phyloP scores from a whole-genome alignment of 2,113 vertebrate genomes.

The Copsychus sechellarum region DNA sequence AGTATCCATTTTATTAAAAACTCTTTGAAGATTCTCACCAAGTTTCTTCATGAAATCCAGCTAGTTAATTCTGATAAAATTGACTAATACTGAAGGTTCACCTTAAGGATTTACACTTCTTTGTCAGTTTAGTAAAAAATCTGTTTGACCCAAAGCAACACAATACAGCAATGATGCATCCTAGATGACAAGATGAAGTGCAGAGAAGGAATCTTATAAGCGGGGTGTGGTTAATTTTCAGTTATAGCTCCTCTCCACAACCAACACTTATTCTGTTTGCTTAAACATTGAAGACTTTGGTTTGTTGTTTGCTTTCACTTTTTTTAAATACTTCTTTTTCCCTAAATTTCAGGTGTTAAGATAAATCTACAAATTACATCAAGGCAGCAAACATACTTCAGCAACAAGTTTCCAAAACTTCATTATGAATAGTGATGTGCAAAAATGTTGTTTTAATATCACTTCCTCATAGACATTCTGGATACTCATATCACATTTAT shows the following conservation, averaged over 20 bases:
- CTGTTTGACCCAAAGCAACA: neutral
- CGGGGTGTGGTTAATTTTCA: neutral
- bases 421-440: neutral
- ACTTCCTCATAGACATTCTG: neutral
- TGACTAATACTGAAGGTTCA: neutral
- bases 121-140: neutral
- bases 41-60: neutral
- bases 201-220: neutral
- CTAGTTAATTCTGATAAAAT: neutral
- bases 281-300: neutral
- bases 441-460: neutral
- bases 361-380: neutral
- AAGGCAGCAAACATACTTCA: constrained; percentile 16
- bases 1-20: neutral
- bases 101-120: neutral
- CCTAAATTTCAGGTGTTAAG: neutral
- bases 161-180: neutral
- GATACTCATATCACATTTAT: neutral
- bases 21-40: neutral
- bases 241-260: neutral
- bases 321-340: neutral
- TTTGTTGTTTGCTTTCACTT: neutral
- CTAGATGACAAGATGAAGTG: neutral
- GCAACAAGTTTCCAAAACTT: neutral
- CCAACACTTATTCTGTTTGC: neutral